A percentile compares a stretch with the other conserved stretches of the same genome.
Conservation (phyloP, 1,140 invertebrate species). For the fruit fly (Drosophila melanogaster) region DNA sequence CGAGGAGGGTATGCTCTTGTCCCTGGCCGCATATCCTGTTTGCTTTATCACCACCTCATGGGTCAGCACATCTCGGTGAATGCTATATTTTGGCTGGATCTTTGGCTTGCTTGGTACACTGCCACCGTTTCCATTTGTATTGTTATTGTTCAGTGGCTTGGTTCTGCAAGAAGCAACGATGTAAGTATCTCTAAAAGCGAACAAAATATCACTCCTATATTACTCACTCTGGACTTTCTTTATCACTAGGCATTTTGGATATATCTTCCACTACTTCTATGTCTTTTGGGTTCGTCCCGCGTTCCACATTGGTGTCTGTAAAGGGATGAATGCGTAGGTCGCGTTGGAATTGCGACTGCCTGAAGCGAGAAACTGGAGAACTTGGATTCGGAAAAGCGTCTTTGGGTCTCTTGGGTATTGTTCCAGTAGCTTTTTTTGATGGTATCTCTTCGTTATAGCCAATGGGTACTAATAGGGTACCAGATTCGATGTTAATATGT, state of each 20-base stretch:
- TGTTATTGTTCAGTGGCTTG: slow-evolving; percentile 70
- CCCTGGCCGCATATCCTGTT: slow-evolving; percentile 75
- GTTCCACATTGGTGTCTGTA: slow-evolving; percentile 65
- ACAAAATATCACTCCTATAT: background rate
- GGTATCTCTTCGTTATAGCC: background rate
- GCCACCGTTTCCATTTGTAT: slow-evolving; percentile 36
- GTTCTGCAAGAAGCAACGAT: slow-evolving; percentile 32
- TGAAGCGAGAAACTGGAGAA: slow-evolving; percentile 6
- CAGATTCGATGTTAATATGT: slow-evolving; percentile 37
- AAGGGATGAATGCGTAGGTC: slow-evolving; percentile 56
- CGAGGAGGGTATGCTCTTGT: slow-evolving; percentile 78
- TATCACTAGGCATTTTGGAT: slow-evolving; percentile 56
- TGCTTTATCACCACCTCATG: slow-evolving; percentile 81
- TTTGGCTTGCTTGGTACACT: slow-evolving; percentile 65
- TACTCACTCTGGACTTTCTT: slow-evolving; percentile 65
- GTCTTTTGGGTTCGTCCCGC: slow-evolving; percentile 16
- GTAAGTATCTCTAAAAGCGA: too few species aligned
- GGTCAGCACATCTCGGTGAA: slow-evolving; percentile 76
- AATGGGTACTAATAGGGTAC: slow-evolving; percentile 41
- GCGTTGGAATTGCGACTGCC: slow-evolving; percentile 43
- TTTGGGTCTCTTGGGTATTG: slow-evolving; percentile 23
- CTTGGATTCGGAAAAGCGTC: background rate
- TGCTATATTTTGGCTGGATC: slow-evolving; percentile 74
- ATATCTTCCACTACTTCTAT: slow-evolving; percentile 33
- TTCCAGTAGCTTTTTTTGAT: slow-evolving; percentile 19